A percentile compares a stretch with the other conserved stretches of the same genome.
These are phyloP conservation scores for Drosophila pegasa DNA, from an alignment of 2,888 invertebrate genomes.

Conservation along the genomic window DNA sequence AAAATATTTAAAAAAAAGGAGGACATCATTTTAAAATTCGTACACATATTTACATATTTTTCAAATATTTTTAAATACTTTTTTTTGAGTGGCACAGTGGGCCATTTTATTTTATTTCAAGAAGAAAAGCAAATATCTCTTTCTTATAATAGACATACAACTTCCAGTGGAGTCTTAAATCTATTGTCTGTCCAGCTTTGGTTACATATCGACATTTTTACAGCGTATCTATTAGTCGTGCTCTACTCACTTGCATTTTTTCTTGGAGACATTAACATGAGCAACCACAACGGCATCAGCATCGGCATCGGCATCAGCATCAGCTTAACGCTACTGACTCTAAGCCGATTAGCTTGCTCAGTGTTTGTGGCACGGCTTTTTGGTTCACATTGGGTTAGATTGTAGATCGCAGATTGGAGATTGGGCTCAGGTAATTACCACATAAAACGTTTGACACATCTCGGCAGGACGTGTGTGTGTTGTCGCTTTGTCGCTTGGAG, in stretches of 20 bases:
- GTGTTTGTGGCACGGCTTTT: conserved; percentile 32
- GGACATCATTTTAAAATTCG: no score
- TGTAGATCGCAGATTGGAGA: conserved; percentile 14
- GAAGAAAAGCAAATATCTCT: no score
- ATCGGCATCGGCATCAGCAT: conserved; percentile 7
- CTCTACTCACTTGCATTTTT: background rate
- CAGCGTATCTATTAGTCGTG: conserved; percentile 8
- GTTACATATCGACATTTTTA: background rate
- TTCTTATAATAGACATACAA: no score
- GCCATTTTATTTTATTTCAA: no score
- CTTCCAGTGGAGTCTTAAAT: no score
- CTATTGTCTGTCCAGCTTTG: no score
- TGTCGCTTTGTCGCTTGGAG: conserved; percentile 9
- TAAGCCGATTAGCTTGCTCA: conserved; percentile 60
- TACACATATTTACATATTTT: no score
- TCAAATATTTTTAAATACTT: no score
- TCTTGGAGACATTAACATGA: conserved; percentile 26
- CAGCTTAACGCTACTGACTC: conserved; percentile 40
- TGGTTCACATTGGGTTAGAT: conserved; percentile 16
- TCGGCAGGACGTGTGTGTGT: conserved; percentile 16
- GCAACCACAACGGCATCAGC: conserved; percentile 5
- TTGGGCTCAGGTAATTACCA: conserved; percentile 49
- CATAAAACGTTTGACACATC: conserved; percentile 58
- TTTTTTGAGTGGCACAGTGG: no score
- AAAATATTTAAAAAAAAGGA: no score